phyloP scores from a whole-genome alignment of 2,888 invertebrate genomes.

The Dicycla oo region DNA sequence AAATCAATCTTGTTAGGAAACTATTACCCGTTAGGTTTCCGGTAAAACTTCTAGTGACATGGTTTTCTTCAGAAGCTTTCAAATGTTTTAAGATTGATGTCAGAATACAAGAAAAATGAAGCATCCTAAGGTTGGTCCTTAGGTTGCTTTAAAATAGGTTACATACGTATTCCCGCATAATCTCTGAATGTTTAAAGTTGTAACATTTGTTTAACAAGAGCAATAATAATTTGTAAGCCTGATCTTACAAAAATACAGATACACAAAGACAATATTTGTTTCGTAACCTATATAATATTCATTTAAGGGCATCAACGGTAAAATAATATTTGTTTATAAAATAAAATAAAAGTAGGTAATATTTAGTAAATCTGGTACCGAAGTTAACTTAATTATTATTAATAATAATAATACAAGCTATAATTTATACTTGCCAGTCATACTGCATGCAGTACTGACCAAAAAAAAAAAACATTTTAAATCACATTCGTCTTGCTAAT shows the following conservation, averaged over 20 bases:
- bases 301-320: slow-evolving; percentile 36
- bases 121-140: slow-evolving; percentile 46
- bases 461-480: not conserved
- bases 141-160: slow-evolving; percentile 52
- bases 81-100: slow-evolving; percentile 82
- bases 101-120: slow-evolving; percentile 71
- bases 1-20: slow-evolving; percentile 52
- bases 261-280: slow-evolving; percentile 35
- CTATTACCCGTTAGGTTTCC: slow-evolving; percentile 48
- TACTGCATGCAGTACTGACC: not conserved
- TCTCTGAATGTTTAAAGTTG: slow-evolving; percentile 79
- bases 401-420: slow-evolving; percentile 11
- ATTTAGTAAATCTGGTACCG: not conserved
- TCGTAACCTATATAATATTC: slow-evolving; percentile 28
- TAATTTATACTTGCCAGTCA: not conserved
- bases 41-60: slow-evolving; percentile 72
- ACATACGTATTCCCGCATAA: slow-evolving; percentile 73
- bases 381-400: not conserved
- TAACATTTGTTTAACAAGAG: slow-evolving; percentile 63
- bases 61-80: slow-evolving; percentile 82
- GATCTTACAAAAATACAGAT: slow-evolving; percentile 38
- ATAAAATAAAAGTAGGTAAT: slow-evolving; percentile 3
- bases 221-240: slow-evolving; percentile 65
- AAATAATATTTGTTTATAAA: slow-evolving; percentile 11
- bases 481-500: not conserved